A percentile compares a stretch with the other conserved stretches of the same genome.
Evolutionary conservation across 2,797 vertebrate species (phyloP).

Genomic region (Parambassis ranga): DNA sequence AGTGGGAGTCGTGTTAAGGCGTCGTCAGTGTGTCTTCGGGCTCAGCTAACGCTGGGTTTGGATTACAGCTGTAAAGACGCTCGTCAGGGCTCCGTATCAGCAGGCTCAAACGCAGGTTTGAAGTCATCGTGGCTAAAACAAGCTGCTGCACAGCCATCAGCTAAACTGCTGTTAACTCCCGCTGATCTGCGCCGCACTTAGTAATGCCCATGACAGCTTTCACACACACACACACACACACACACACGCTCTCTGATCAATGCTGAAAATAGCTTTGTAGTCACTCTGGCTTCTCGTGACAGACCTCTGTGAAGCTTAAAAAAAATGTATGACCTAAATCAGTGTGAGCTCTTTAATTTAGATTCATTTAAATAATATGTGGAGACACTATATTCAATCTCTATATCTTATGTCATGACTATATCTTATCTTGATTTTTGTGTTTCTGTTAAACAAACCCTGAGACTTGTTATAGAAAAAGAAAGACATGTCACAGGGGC

Average conservation of each 20-base stretch:
- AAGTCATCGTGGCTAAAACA: slow-evolving; percentile 12
- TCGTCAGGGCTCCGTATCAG: not conserved
- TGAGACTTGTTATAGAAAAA: too few species aligned
- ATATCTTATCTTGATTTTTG: too few species aligned
- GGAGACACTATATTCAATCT: too few species aligned
- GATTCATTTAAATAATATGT: too few species aligned
- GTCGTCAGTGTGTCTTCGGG: slow-evolving; percentile 4
- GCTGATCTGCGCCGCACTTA: not conserved
- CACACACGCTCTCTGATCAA: not conserved
- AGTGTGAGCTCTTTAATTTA: too few species aligned
- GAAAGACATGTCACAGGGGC: too few species aligned
- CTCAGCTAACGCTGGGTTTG: not conserved
- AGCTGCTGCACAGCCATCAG: not conserved
- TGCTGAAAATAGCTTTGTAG: too few species aligned
- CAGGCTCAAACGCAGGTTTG: not conserved
- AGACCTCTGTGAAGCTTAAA: too few species aligned
- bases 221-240: not conserved
- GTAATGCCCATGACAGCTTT: not conserved
- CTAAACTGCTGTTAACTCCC: not conserved
- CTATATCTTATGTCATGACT: too few species aligned
- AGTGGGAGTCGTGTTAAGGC: slow-evolving; percentile 4
- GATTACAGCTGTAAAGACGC: slow-evolving; percentile 24
- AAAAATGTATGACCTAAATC: too few species aligned
- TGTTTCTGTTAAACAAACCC: too few species aligned
- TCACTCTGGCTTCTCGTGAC: too few species aligned